phyloP scores from a whole-genome alignment of 2,113 vertebrate species.

The Coracopsis vasa region DNA sequence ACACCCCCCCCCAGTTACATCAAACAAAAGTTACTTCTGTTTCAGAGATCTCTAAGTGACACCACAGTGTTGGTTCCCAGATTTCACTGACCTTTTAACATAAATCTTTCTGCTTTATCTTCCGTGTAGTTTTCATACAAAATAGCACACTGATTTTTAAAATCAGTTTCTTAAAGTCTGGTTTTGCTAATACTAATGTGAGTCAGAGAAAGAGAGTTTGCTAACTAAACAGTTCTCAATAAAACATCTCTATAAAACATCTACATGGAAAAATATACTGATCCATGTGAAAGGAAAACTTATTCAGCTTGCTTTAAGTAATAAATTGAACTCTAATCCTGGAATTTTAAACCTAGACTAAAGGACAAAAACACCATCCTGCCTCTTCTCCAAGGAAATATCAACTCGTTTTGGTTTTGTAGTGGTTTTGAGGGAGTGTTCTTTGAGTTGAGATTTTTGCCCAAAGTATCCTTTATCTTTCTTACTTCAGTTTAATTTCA shows the following conservation, averaged over 20 bases:
- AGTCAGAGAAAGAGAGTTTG: not conserved
- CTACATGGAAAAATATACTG: not conserved
- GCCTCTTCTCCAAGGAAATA: not conserved
- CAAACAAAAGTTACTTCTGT: not conserved
- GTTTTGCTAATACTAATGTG: not conserved
- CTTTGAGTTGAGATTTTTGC: not conserved
- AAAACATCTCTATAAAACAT: not conserved
- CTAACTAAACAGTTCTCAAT: not conserved
- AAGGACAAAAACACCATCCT: rapidly evolving
- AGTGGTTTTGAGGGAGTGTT: not conserved
- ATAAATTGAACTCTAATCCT: not conserved
- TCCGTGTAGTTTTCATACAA: not conserved
- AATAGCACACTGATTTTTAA: not conserved
- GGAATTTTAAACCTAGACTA: not conserved
- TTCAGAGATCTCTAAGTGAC: not conserved
- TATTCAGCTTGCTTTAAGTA: not conserved
- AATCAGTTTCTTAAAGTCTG: not conserved
- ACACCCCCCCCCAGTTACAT: not conserved
- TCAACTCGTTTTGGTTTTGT: not conserved
- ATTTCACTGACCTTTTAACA: not conserved
- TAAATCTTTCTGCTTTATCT: not conserved
- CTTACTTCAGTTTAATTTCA: not conserved
- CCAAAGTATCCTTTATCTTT: not conserved
- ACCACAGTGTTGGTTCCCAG: not conserved
- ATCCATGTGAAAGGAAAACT: not conserved